Evolutionary conservation across 2,888 invertebrate species (phyloP).

Genomic region (Melieria picta): DNA sequence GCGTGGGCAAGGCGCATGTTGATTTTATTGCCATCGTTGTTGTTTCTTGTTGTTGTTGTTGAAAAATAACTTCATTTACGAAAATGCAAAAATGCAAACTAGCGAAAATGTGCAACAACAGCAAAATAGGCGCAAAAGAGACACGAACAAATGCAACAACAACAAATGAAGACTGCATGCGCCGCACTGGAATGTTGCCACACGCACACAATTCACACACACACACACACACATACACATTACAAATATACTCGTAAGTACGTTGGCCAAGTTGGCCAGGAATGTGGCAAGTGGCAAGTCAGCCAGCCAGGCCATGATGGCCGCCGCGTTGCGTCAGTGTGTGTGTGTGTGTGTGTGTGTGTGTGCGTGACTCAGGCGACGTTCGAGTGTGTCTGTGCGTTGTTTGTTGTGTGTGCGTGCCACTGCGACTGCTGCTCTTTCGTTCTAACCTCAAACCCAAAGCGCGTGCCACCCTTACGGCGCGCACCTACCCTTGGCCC

Average conservation of each 20-base stretch:
- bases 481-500: no score
- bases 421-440: constrained; percentile 21
- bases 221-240: not conserved
- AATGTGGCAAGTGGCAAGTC: not conserved
- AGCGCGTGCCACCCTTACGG: not conserved
- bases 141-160: constrained; percentile 9
- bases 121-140: constrained; percentile 15
- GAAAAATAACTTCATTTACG: constrained; percentile 19
- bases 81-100: constrained; percentile 1
- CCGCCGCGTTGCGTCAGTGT: not conserved
- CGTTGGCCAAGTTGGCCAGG: not conserved
- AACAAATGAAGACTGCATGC: constrained; percentile 5
- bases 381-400: not conserved
- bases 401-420: not conserved
- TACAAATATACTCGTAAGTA: not conserved
- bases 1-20: not conserved
- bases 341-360: not conserved
- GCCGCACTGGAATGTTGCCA: not conserved
- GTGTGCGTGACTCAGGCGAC: not conserved
- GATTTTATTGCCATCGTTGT: no score
- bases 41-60: not conserved
- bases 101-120: constrained; percentile 23
- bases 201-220: not conserved
- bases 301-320: no score
- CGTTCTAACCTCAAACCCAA: constrained; percentile 11